phyloP scores from a whole-genome alignment of 2,888 invertebrate genomes.

The Hoplodrina ambigua region DNA sequence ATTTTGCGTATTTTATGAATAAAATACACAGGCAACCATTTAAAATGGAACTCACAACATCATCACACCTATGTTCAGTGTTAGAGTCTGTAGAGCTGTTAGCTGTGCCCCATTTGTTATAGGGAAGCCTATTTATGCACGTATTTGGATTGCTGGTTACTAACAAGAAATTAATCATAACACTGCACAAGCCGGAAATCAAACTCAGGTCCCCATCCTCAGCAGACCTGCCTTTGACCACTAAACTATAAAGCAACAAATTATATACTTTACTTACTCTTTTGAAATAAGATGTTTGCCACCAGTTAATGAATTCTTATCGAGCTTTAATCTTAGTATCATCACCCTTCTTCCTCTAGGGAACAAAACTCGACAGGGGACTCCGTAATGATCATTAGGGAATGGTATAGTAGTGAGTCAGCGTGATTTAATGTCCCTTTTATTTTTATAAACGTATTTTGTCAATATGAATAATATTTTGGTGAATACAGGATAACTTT shows the following conservation, averaged over 20 bases:
- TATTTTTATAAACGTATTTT: slow-evolving; percentile 6
- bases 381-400: slow-evolving; percentile 42
- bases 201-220: not conserved
- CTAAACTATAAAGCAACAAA: not conserved
- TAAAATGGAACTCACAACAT: not conserved
- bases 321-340: slow-evolving; percentile 28
- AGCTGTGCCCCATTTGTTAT: not conserved
- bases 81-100: not conserved
- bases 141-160: too few species aligned
- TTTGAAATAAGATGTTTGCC: not conserved
- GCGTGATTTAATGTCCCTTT: slow-evolving; percentile 37
- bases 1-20: slow-evolving; percentile 11
- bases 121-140: not conserved
- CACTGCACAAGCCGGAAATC: not conserved
- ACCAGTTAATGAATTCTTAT: slow-evolving; percentile 34
- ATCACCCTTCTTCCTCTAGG: slow-evolving; percentile 25
- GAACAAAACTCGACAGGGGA: slow-evolving; percentile 26
- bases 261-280: not conserved
- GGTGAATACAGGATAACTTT: not conserved
- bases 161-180: not conserved
- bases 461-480: not conserved
- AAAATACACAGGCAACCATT: slow-evolving; percentile 1
- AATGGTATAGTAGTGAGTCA: slow-evolving; percentile 44
- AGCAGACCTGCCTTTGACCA: not conserved
- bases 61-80: too few species aligned